Percentiles rank a stretch among this genome's conserved stretches.
phyloP scores from a whole-genome alignment of 2,797 vertebrate genomes.

The Halcyon chelicuti region DNA sequence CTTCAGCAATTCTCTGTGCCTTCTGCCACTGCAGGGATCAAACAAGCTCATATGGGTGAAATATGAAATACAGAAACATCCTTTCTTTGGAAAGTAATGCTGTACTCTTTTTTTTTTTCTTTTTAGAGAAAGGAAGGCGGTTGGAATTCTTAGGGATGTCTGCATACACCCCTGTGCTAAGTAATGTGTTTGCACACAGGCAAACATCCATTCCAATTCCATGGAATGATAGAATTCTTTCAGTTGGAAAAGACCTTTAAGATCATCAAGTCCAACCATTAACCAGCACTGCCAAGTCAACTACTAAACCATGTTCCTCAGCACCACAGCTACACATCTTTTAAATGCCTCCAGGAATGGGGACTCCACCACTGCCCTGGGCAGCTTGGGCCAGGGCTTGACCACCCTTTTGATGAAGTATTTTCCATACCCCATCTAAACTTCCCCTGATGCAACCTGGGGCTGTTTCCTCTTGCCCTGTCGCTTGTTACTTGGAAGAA shows the following conservation, averaged over 20 bases:
- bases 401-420: background rate
- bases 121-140: background rate
- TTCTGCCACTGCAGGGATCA: background rate
- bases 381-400: background rate
- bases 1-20: background rate
- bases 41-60: background rate
- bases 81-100: background rate
- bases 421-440: background rate
- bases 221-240: background rate
- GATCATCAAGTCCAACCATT: background rate
- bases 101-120: background rate
- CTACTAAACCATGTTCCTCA: background rate
- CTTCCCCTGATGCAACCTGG: background rate
- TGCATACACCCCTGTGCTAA: background rate
- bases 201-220: background rate
- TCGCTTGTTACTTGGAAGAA: background rate
- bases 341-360: background rate
- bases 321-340: background rate
- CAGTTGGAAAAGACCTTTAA: background rate
- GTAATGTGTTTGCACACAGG: too few relatives aligned
- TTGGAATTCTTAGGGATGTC: background rate
- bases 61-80: background rate
- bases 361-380: background rate
- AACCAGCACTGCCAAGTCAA: background rate
- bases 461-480: background rate